Evolutionary conservation across 2,113 vertebrate species (phyloP).

Genomic region (Cyanocitta stelleri): DNA sequence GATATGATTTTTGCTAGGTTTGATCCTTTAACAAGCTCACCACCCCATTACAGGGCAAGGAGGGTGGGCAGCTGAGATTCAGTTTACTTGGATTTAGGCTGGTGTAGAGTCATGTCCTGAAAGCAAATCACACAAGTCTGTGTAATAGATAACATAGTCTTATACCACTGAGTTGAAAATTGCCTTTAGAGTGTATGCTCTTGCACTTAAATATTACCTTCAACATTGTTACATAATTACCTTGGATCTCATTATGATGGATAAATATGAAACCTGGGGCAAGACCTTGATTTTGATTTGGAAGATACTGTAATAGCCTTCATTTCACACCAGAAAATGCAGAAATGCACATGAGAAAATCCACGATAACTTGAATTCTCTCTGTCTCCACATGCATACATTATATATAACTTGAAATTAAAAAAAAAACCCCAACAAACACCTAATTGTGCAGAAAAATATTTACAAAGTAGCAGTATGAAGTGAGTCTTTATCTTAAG

Average conservation of each 20-base stretch:
- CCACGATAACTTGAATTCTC: neutral
- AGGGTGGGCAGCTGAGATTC: neutral
- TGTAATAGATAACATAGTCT: neutral
- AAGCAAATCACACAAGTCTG: neutral
- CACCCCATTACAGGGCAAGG: neutral
- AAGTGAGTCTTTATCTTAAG: neutral
- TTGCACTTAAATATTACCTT: neutral
- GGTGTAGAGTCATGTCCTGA: neutral
- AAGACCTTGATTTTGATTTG: neutral
- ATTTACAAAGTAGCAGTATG: fast-evolving
- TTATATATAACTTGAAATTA: neutral
- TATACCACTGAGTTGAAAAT: neutral
- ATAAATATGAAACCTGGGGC: neutral
- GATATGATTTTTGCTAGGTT: neutral
- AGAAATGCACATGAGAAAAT: neutral
- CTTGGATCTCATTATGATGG: neutral
- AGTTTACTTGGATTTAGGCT: neutral
- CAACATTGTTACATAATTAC: neutral
- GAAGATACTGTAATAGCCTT: neutral
- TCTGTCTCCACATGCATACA: neutral
- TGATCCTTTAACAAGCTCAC: neutral
- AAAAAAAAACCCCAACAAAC: neutral
- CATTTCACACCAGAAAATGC: neutral
- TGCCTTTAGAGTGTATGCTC: neutral
- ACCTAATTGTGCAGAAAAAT: neutral